Base-by-base conservation (phyloP, 2,113 vertebrate species). In the Embiotoca jacksoni region DNA sequence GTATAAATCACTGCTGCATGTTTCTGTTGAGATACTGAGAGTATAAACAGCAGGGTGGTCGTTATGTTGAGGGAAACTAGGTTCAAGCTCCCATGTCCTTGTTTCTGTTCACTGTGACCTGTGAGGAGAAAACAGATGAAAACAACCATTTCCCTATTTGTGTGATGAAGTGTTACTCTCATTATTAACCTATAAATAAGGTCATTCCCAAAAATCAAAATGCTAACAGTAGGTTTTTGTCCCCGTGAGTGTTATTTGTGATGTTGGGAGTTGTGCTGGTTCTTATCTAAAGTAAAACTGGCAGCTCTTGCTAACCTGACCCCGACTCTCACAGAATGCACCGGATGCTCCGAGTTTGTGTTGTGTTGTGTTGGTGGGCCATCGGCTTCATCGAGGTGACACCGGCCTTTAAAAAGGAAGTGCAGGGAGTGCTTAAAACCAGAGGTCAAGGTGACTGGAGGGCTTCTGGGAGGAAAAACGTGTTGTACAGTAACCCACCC, bases 391-490 rank as follows among this genome's bases (percentile, higher is more conserved):
- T 36, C 7, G 31, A 3, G 33, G 32, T 50, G 46, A 78, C 58
- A 76, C 32, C 3, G 9, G 32, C 67, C 49, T 78, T 77, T 61
- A 60, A 64, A 60, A 64, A 86, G 82, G 75, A 83, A 80, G 46
- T 31, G 5, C 54, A 65, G 36, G 54, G 67, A 69, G 69, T 31
- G 63, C 58, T 10, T 36, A 36, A 23, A 58, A 66, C 44, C 36
- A 37, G 10, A 65, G 70, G 58, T 14, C 39, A n/a, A 5, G 0
- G 46, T 14, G 37, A 61, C 47, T 36, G n/a, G 55, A 60, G 11
- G 33, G 49, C 13, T 47, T 10, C 31, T 72, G 33, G 16, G 46
- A 55, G 5, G 47, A 75, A 82, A 70, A n/a, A 62, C 1, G 0
- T 23, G 11, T 36, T 35, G 5, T 32, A 61, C 68, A 16, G 58